Evolutionary conservation across 2,113 vertebrate species (phyloP), one percentile per base, ranked within the genome.

Genomic region (Taurulus bubalis): DNA sequence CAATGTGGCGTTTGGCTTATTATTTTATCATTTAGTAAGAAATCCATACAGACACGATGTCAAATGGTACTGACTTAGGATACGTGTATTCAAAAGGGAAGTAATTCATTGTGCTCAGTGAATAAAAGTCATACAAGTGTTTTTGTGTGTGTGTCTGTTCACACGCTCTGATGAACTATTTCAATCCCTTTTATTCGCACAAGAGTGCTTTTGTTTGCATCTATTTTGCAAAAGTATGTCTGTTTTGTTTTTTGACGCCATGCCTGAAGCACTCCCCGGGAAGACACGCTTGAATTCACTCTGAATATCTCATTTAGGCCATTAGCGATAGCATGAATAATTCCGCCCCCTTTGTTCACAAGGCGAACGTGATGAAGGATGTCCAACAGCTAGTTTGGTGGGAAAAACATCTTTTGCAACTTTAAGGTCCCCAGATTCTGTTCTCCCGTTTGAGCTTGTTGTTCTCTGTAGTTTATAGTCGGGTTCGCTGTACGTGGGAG

Each of bases 301-400:
- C 73, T 85, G 85, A 88, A 92, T 84, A 80, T 91, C 83, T 93
- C 75, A 88, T 88, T 90, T 88, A 88, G 84, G 73, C 82, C 81
- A 77, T 89, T 90, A 85, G 85, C 47, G 55, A 77, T 79, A 83
- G 72, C 83, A 91, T 92, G 82, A 93, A 93, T 94, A 91, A 94
- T 92, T 94, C 88, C 93, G 58, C 71, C 73, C 60, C 62, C 63
- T 77, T 75, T 59, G 66, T 77, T 85, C 79, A 81, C 80, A 66
- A 63, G 26, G 67, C 64, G 65, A 64, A 32, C 16, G 24, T 82
- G 85, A 87, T 70, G 60, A 51, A 85, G 62, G 75, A 79, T 47
- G 16, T 90, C 75, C 79, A 88, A 63, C 83, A 62, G 81, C 67
- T 78, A 67, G 47, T 89, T 90, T 74, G 67, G 53, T 82, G 74